Evolutionary conservation across 2,113 vertebrate genomes (phyloP), one percentile per base, ranked within the genome.

Genomic region (Craseonycteris thonglongyai): DNA sequence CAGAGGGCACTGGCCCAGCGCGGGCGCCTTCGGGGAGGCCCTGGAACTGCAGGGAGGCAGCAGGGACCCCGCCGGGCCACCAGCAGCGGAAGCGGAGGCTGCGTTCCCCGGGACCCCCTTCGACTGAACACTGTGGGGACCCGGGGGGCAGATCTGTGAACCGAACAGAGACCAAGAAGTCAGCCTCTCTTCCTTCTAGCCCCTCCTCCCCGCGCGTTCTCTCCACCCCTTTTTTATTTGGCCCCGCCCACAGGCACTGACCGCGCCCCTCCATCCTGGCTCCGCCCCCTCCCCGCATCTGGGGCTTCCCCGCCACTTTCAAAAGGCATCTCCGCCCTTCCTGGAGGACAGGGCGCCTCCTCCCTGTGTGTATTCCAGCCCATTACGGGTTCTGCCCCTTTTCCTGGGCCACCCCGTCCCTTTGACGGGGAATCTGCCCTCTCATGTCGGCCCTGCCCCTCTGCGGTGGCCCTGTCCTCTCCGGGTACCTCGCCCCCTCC

Each of bases 51-150:
- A 98, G 65, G 18, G 58, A 93, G 33, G 97, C 97, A 0, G 84
- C 92, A 0, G 98, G 98, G 7, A 91, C 95, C 9, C 97, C 97
- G 1, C 97, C 98, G 0, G 92, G 96, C 98, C 98, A 98, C 3
- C 95, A 94, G 76, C 98, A 98, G 61, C 10, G 58, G 33, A 98
- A 97, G 61, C 47, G 97, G 54, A 98, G 97, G 69, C 94, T 96
- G 0, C 94, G 95, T 42, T 94, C 95, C 9, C 79, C 95, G 2
- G 93, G 95, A 4, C 65, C 90, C 1, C 93, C 96, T 84, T 96
- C 94, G 5, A 98, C 54, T 0, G 96, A 96, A 75, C 98, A 98
- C 26, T 72, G 79, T 7, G 98, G 98, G 14, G 84, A 21, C 3
- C 97, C 97, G 0, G 92, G 89, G 21, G 96, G 96, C 83, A 96